Evolutionary conservation across 2,113 vertebrate genomes (phyloP), one percentile per base, ranked within the genome.

Genomic region (Marcusenius ussheri): DNA sequence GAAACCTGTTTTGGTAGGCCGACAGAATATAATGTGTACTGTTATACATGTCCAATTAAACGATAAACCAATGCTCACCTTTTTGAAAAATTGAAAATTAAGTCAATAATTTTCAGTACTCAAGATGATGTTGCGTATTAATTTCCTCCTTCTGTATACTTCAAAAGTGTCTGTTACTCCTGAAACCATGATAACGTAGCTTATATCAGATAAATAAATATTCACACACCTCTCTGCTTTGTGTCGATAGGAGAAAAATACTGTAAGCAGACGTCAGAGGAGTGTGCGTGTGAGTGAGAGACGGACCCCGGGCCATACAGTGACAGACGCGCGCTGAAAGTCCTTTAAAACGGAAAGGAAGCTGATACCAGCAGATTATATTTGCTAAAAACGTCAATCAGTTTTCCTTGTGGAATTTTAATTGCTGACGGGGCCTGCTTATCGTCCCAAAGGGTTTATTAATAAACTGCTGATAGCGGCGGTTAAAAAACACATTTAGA

Each of bases 401-500:
- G 93, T 93, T 94, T 95, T 93, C 90, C 91, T 92, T 74, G 56
- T 93, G 94, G 95, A 95, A 96, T 95, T 94, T 96, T 96, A 95
- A 96, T 96, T 95, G 94, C 88, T 91, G 91, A 90, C 89, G 89
- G 91, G 89, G 93, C 91, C 77, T 86, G 91, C 94, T 95, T 95
- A 94, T 96, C 94, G 49, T 91, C 92, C 87, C 91, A 45, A 90
- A 88, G 92, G 88, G 91, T 94, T 94, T 95, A 94, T 94, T 95
- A 95, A 94, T 95, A 95, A 92, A 93, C 91, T 86, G n/a, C 62
- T 45, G 94, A 95, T 95, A 94, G 93, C 91, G 93, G 90, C 89
- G 47, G 90, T 89, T 90, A 70, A 91, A 91, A 90, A 53, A 80
- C 62, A 77, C 27, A 27, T 49, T 35, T 51, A 4, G 19, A 58